phyloP scores from a whole-genome alignment of 2,888 invertebrate genomes.

The Cheilosia vernalis region DNA sequence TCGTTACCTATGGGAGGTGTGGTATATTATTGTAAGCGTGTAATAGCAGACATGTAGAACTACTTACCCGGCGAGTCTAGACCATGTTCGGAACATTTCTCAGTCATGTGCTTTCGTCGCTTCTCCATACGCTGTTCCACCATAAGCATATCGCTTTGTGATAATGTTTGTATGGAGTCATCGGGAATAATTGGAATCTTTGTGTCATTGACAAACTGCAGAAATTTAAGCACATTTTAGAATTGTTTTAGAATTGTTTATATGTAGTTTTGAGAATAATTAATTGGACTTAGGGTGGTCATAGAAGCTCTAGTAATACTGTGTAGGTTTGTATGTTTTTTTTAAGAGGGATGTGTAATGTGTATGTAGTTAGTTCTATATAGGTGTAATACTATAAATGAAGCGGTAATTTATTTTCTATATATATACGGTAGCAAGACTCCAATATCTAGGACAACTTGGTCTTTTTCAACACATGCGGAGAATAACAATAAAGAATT shows the following conservation, averaged over 20 bases:
- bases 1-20: conserved; percentile 80
- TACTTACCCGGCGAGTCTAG: conserved; percentile 81
- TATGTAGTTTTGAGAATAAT: background rate
- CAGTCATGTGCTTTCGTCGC: conserved; percentile 81
- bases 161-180: conserved; percentile 81
- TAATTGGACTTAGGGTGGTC: background rate
- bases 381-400: background rate
- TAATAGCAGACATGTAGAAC: too few species aligned
- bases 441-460: background rate
- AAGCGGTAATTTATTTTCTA: background rate
- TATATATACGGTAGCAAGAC: background rate
- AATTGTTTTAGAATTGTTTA: background rate
- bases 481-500: too few species aligned
- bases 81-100: conserved; percentile 82
- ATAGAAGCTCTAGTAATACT: background rate
- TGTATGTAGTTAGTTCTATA: background rate
- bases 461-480: too few species aligned
- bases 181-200: conserved; percentile 82
- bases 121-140: conserved; percentile 83
- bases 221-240: conserved; percentile 28
- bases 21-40: background rate
- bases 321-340: background rate
- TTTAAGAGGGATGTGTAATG: background rate
- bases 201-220: conserved; percentile 82
- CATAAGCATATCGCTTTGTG: conserved; percentile 82